These are phyloP conservation scores for Tetragnatha versicolor DNA, from an alignment of 1,140 invertebrate genomes.

Conservation along the genomic window DNA sequence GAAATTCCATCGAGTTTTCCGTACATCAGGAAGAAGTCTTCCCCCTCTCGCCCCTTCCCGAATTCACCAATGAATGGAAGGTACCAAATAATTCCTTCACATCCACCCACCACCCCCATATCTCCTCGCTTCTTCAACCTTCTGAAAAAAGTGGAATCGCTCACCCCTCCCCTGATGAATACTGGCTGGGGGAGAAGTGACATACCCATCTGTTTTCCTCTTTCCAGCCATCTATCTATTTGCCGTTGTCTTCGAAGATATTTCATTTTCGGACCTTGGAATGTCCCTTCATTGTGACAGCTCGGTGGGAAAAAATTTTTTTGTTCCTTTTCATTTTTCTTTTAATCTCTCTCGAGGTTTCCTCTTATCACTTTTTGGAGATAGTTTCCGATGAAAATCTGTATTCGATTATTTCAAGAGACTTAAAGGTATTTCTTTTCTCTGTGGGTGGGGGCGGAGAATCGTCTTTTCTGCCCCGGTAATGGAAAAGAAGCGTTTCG, in stretches of 20 bases:
- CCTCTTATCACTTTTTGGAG: background rate
- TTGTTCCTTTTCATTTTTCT: background rate
- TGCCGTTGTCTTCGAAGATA: slow-evolving; percentile 19
- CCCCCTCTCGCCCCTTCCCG: background rate
- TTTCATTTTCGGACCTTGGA: slow-evolving; percentile 11
- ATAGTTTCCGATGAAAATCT: background rate
- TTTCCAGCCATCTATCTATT: slow-evolving; percentile 24
- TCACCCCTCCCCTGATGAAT: slow-evolving; percentile 16
- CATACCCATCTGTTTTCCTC: slow-evolving; percentile 36
- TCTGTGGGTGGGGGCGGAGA: too few relatives aligned
- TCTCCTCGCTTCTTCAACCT: background rate
- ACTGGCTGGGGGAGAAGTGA: slow-evolving; percentile 7
- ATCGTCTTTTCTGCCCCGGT: too few relatives aligned
- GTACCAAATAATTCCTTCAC: background rate
- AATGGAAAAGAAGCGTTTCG: too few relatives aligned
- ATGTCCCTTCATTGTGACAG: slow-evolving; percentile 29
- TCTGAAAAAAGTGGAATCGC: slow-evolving; percentile 14
- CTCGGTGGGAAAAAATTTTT: slow-evolving; percentile 24
- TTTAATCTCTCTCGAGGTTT: slow-evolving; percentile 11
- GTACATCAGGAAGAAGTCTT: too few relatives aligned
- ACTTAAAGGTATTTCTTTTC: slow-evolving; percentile 6
- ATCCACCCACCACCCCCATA: background rate
- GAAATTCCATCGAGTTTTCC: too few relatives aligned
- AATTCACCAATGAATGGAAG: background rate
- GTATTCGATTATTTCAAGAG: slow-evolving; percentile 14